Evolutionary conservation across 1,140 invertebrate genomes (phyloP).

Genomic region (Drosophila nigrodunni): DNA sequence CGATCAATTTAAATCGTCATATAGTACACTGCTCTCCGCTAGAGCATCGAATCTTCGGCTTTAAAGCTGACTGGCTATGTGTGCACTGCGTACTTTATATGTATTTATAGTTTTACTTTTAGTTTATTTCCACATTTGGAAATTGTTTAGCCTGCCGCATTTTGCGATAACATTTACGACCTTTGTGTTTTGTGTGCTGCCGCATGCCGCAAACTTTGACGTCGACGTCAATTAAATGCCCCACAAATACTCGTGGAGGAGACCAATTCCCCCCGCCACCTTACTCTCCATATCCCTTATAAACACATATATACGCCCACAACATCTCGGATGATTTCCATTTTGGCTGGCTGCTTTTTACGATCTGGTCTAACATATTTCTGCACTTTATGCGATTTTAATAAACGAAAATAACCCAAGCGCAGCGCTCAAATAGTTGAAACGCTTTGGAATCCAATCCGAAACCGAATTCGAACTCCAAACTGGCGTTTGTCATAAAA

Average conservation of each 20-base stretch:
- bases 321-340: conserved; percentile 57
- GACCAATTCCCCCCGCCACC: conserved; percentile 30
- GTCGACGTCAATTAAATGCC: conserved; percentile 68
- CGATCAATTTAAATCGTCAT: no score
- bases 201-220: conserved; percentile 55
- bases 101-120: conserved; percentile 46
- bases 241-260: conserved; percentile 37
- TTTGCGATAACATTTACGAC: conserved; percentile 79
- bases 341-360: conserved; percentile 62
- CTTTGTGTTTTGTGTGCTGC: conserved; percentile 60
- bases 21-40: no score
- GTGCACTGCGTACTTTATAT: not conserved
- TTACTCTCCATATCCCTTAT: not conserved
- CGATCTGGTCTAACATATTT: conserved; percentile 69
- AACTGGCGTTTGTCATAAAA: conserved; percentile 69
- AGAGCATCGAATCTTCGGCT: no score
- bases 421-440: conserved; percentile 50
- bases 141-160: conserved; percentile 61
- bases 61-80: not conserved
- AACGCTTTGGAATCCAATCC: conserved; percentile 43
- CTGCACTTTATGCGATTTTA: conserved; percentile 81
- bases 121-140: conserved; percentile 65
- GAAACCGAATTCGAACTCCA: conserved; percentile 49
- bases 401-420: conserved; percentile 75
- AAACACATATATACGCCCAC: conserved; percentile 17